phyloP scores from a whole-genome alignment of 2,113 vertebrate genomes.

The Mus spicilegus region DNA sequence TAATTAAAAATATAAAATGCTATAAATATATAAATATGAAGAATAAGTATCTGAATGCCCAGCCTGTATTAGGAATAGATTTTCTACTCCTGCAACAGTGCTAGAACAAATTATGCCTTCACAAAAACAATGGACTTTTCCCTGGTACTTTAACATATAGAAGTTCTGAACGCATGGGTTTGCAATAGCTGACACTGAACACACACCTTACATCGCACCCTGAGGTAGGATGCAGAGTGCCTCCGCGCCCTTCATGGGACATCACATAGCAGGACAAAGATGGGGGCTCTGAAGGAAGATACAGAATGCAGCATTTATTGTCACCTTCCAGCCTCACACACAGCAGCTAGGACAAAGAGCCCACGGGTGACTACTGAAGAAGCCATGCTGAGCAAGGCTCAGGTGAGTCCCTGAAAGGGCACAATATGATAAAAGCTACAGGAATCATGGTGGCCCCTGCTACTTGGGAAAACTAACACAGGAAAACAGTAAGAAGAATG shows the following conservation, averaged over 20 bases:
- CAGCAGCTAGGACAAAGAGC: background rate
- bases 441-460: background rate
- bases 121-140: background rate
- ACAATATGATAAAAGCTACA: background rate
- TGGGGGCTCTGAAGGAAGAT: background rate
- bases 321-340: background rate
- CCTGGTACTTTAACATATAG: background rate
- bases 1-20: background rate
- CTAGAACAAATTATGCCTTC: background rate
- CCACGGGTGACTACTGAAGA: background rate
- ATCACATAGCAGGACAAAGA: accelerated
- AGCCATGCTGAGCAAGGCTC: background rate
- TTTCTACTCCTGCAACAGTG: background rate
- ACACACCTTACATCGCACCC: background rate
- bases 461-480: background rate
- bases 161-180: background rate
- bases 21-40: background rate
- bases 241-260: background rate
- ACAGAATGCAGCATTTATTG: background rate
- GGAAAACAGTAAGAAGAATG: background rate
- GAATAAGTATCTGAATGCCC: background rate
- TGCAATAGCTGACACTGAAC: background rate
- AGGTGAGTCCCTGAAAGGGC: background rate
- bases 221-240: background rate
- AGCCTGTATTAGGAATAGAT: constrained; percentile 11